A percentile compares a stretch with the other conserved stretches of the same genome.
Evolutionary conservation across 1,140 invertebrate genomes (phyloP).

Genomic region (Listronotus bonariensis): DNA sequence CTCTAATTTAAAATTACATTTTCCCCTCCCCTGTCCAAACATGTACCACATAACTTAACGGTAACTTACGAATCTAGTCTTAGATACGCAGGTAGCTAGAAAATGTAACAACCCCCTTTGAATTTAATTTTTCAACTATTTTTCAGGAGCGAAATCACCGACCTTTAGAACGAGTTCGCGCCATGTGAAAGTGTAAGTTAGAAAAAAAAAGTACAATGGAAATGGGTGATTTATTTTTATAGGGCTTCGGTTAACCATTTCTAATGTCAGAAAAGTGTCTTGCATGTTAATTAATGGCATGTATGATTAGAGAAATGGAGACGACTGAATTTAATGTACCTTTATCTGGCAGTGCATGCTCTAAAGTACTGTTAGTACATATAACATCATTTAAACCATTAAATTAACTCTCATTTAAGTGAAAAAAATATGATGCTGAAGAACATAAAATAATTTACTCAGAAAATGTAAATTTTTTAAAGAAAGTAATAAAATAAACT

Average conservation of each 20-base stretch:
- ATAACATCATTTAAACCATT: no score
- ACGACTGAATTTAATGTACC: no score
- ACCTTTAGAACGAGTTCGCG: constrained; percentile 7
- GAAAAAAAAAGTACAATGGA: neutral
- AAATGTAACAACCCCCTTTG: neutral
- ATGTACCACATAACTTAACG: constrained; percentile 9
- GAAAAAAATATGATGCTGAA: no score
- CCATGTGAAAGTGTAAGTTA: constrained; percentile 5
- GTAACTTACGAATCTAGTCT: neutral
- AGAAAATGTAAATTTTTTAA: no score
- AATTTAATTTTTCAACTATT: constrained; percentile 1
- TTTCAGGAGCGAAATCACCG: constrained; percentile 5
- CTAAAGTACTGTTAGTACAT: no score
- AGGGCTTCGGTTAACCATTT: constrained; percentile 8
- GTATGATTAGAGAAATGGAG: no score
- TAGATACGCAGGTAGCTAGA: constrained; percentile 1
- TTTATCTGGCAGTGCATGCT: no score
- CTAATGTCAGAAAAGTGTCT: neutral
- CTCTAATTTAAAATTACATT: constrained; percentile 16
- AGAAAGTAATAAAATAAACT: no score
- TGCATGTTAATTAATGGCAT: constrained; percentile 6
- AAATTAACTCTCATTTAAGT: no score
- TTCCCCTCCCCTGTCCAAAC: constrained; percentile 14
- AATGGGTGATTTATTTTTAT: constrained; percentile 13
- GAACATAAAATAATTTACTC: no score